phyloP scores from a whole-genome alignment of 1,140 invertebrate genomes.

The Aphidius gifuensis region DNA sequence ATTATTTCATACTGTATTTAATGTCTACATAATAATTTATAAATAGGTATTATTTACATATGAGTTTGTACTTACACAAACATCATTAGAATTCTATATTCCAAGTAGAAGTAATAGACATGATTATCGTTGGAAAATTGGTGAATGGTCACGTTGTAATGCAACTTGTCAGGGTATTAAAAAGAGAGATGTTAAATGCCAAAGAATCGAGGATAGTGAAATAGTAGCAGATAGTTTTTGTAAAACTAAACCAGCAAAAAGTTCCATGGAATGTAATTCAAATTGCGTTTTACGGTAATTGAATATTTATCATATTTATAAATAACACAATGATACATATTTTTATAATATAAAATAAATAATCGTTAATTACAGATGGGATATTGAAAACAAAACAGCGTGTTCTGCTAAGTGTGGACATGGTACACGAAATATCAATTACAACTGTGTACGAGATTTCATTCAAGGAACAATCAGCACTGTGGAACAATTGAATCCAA shows the following conservation, averaged over 20 bases:
- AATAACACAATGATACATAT: neutral
- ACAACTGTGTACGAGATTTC: constrained; percentile 65
- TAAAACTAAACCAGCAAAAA: constrained; percentile 45
- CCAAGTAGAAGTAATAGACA: too few species aligned
- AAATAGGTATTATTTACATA: too few species aligned
- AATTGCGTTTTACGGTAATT: constrained; percentile 58
- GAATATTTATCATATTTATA: constrained; percentile 30
- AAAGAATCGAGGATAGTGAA: constrained; percentile 47
- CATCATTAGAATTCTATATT: too few species aligned
- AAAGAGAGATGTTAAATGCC: constrained; percentile 43
- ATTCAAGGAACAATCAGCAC: constrained; percentile 49
- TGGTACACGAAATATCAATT: constrained; percentile 66
- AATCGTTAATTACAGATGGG: neutral
- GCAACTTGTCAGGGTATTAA: constrained; percentile 53
- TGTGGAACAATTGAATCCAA: constrained; percentile 53
- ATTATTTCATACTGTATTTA: too few species aligned
- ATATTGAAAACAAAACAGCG: constrained; percentile 2
- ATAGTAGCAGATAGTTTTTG: constrained; percentile 52
- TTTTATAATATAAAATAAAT: too few species aligned
- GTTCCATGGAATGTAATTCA: constrained; percentile 56
- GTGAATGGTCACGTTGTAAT: constrained; percentile 63
- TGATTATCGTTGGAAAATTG: constrained; percentile 53
- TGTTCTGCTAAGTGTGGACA: constrained; percentile 58
- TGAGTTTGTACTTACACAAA: too few species aligned
- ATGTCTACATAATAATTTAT: too few species aligned